These are phyloP conservation scores for Nomada goodeniana DNA, from an alignment of 2,888 invertebrate genomes.

Conservation along the genomic window DNA sequence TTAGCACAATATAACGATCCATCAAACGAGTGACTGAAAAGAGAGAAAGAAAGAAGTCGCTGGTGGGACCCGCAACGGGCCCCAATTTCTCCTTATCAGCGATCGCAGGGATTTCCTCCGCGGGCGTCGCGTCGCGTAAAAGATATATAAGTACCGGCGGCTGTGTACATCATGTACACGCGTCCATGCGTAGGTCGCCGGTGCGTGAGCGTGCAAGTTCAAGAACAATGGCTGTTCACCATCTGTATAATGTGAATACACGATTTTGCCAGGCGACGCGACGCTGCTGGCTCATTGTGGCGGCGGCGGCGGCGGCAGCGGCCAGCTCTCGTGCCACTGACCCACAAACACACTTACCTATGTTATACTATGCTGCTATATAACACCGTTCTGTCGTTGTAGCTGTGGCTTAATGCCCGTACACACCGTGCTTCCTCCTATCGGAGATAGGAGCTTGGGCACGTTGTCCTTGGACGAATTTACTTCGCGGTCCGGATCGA, in stretches of 20 bases:
- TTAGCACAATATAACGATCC: conserved; percentile 41
- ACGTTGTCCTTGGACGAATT: conserved; percentile 61
- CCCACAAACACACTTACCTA: conserved; percentile 83
- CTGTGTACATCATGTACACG: not conserved
- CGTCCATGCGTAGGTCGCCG: conserved; percentile 62
- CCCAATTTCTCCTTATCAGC: conserved; percentile 52
- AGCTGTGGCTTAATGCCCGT: conserved; percentile 70
- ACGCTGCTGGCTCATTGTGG: conserved; percentile 62
- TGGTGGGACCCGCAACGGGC: conserved; percentile 8
- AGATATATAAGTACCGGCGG: not conserved
- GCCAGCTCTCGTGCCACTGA: conserved; percentile 80
- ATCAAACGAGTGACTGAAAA: conserved; percentile 8
- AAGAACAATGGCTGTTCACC: conserved; percentile 81
- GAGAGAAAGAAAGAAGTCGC: conserved; percentile 19
- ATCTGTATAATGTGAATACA: conserved; percentile 77
- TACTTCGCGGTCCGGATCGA: conserved; percentile 32
- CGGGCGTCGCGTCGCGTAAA: conserved; percentile 25
- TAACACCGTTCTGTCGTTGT: conserved; percentile 58
- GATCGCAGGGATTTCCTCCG: conserved; percentile 23
- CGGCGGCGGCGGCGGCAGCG: conserved; percentile 65
- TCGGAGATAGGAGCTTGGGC: conserved; percentile 12
- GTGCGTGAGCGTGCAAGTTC: conserved; percentile 80
- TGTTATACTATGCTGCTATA: conserved; percentile 80
- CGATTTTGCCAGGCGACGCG: conserved; percentile 75
- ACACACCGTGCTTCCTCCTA: conserved; percentile 52